Conservation (phyloP, 1,140 invertebrate genomes). For the Ostrea edulis region DNA sequence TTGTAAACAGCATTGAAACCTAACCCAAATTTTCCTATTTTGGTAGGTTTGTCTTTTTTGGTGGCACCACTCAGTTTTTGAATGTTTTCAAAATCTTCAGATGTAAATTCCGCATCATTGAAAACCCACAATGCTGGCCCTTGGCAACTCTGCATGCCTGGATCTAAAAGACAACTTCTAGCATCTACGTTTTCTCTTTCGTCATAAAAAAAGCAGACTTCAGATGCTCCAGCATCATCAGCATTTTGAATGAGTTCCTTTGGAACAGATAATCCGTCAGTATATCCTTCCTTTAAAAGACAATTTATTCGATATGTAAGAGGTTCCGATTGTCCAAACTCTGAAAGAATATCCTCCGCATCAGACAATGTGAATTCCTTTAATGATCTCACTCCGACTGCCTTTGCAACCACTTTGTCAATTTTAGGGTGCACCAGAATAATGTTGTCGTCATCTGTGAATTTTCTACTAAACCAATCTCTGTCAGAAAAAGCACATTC, state of each 20-base stretch:
- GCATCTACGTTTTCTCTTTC: slow-evolving; percentile 70
- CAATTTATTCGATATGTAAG: slow-evolving; percentile 65
- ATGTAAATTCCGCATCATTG: slow-evolving; percentile 73
- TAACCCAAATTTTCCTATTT: slow-evolving; percentile 75
- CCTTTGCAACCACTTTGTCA: slow-evolving; percentile 26
- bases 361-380: slow-evolving; percentile 46
- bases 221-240: slow-evolving; percentile 79
- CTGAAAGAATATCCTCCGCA: slow-evolving; percentile 46
- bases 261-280: slow-evolving; percentile 72
- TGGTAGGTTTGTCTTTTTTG: slow-evolving; percentile 69
- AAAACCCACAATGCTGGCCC: slow-evolving; percentile 75
- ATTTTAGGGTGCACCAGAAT: slow-evolving; percentile 43
- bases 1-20: slow-evolving; percentile 78
- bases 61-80: slow-evolving; percentile 70
- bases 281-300: slow-evolving; percentile 66
- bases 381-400: slow-evolving; percentile 48
- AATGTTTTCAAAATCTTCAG: slow-evolving; percentile 73
- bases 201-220: slow-evolving; percentile 78
- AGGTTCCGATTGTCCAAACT: slow-evolving; percentile 68
- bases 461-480: slow-evolving; percentile 31
- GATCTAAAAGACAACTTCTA: slow-evolving; percentile 65
- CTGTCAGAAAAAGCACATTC: slow-evolving; percentile 20
- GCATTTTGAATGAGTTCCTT: slow-evolving; percentile 77
- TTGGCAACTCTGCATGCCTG: slow-evolving; percentile 70
- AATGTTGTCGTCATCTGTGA: slow-evolving; percentile 31